A percentile compares a stretch with the other conserved stretches of the same genome.
Evolutionary conservation across 2,888 invertebrate genomes (phyloP).

Genomic region (Tholera decimalis): DNA sequence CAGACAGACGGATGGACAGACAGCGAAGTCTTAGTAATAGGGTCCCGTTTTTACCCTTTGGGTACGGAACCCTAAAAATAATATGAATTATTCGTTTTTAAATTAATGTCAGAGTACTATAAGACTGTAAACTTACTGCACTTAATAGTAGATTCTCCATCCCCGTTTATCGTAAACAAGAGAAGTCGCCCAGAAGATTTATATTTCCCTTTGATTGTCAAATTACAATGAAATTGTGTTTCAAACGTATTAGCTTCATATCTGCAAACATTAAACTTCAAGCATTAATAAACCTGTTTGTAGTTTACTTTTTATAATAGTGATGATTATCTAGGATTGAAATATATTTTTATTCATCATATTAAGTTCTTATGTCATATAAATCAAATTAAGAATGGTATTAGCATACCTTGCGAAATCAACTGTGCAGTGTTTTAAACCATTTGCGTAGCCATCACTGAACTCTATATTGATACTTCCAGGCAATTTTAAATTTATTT

Average conservation of each 20-base stretch:
- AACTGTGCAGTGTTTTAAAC: conserved; percentile 75
- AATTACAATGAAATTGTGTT: conserved; percentile 76
- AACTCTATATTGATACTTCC: conserved; percentile 74
- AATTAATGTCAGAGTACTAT: background rate
- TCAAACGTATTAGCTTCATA: conserved; percentile 69
- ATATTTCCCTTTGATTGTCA: conserved; percentile 79
- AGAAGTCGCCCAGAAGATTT: conserved; percentile 75
- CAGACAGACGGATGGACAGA: too few species aligned
- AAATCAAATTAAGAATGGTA: background rate
- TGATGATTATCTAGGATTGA: background rate
- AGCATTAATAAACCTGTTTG: conserved; percentile 13
- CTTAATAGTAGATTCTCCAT: conserved; percentile 76
- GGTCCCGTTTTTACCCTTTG: too few species aligned
- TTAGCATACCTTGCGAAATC: conserved; percentile 72
- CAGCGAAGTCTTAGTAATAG: too few species aligned
- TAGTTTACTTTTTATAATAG: conserved; percentile 7
- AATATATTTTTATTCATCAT: conserved; percentile 1
- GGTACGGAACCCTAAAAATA: too few species aligned
- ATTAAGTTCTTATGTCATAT: background rate
- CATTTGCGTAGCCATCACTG: conserved; percentile 71
- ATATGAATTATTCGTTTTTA: too few species aligned
- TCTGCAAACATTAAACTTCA: conserved; percentile 62
- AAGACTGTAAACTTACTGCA: conserved; percentile 73
- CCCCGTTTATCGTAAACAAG: conserved; percentile 78
- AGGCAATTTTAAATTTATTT: conserved; percentile 71